Percentiles rank a stretch among this genome's conserved stretches.
Evolutionary conservation across 2,797 vertebrate species (phyloP).

Genomic region (Tapera naevia): DNA sequence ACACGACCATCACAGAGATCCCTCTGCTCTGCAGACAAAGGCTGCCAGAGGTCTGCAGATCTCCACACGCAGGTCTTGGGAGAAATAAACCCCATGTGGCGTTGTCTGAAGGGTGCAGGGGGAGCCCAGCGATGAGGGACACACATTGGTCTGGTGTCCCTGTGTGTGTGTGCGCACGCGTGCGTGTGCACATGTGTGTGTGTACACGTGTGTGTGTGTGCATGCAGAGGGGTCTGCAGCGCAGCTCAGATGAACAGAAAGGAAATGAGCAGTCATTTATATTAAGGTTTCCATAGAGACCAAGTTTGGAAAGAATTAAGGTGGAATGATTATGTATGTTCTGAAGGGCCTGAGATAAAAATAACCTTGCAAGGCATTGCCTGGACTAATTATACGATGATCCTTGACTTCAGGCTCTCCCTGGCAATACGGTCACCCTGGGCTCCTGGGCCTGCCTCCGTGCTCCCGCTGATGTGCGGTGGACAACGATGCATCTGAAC

Average conservation of each 20-base stretch:
- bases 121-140: background rate
- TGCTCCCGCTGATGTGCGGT: accelerated
- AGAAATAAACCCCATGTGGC: background rate
- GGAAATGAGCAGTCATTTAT: background rate
- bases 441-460: background rate
- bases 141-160: background rate
- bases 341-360: conserved; percentile 67
- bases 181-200: accelerated
- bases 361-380: conserved; percentile 20
- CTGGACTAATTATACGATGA: conserved; percentile 36
- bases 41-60: background rate
- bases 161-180: accelerated
- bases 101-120: background rate
- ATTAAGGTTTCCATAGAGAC: conserved; percentile 70
- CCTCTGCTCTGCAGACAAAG: background rate
- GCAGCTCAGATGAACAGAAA: background rate
- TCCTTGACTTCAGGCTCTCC: conserved; percentile 40
- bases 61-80: background rate
- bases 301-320: conserved; percentile 45
- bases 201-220: too few species aligned
- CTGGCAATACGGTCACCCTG: background rate
- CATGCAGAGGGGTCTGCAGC: background rate
- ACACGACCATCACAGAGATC: background rate
- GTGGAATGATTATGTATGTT: conserved; percentile 53
- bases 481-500: background rate